phyloP scores from a whole-genome alignment of 35 echinoderm and acorn worm species.

The Heliocidaris erythrogramma region DNA sequence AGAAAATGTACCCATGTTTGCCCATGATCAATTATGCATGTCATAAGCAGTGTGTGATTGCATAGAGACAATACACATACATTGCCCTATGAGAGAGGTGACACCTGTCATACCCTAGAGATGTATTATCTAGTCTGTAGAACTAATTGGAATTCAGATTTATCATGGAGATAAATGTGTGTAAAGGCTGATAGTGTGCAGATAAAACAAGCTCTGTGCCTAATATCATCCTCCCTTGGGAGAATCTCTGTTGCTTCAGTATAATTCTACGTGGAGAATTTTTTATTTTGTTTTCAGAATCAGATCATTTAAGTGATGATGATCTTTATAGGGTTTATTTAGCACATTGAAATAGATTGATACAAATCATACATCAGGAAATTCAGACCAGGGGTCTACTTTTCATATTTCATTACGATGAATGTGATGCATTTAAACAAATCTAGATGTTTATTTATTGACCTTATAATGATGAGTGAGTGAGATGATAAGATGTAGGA shows the following conservation, averaged over 20 bases:
- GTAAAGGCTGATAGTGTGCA: not conserved
- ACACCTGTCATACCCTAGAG: not conserved
- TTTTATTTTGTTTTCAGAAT: not conserved
- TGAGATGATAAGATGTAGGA: not conserved
- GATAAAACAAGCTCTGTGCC: not conserved
- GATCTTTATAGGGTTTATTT: not conserved
- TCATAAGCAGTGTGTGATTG: not conserved
- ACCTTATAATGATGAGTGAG: not conserved
- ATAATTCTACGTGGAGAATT: not conserved
- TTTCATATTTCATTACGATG: not conserved
- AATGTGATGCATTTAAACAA: not conserved
- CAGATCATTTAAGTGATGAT: not conserved
- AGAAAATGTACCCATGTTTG: not conserved
- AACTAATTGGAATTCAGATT: not conserved
- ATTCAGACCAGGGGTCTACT: not conserved
- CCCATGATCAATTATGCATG: not conserved
- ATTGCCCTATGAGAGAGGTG: conserved; percentile 5
- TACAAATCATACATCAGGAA: not conserved
- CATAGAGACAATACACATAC: not conserved
- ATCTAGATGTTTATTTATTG: not conserved
- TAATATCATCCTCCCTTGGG: not conserved
- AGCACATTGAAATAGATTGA: not conserved
- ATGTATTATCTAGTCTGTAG: not conserved
- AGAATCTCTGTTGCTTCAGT: not conserved
- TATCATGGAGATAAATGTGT: no score